A percentile compares a stretch with the other conserved stretches of the same genome.
Conservation (phyloP, 2,797 vertebrate species). For the Siniperca obscura region DNA sequence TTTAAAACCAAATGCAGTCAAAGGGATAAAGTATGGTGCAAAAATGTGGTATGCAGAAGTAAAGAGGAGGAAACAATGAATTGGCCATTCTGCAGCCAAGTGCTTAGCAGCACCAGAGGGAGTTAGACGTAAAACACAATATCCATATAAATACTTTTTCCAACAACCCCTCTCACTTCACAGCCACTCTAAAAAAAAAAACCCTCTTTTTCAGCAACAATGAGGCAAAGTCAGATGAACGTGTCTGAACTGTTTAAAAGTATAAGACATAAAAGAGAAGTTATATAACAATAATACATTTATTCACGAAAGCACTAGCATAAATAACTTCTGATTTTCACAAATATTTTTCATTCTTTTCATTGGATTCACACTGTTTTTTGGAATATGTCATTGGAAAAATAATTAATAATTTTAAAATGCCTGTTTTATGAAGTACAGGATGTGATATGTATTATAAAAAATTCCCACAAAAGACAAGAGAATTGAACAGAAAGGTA, state of each 20-base stretch:
- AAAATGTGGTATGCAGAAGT: slow-evolving; percentile 29
- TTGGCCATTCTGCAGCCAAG: slow-evolving; percentile 44
- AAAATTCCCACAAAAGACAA: background rate
- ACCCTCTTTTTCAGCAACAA: background rate
- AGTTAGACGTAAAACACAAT: slow-evolving; percentile 42
- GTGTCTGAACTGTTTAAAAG: slow-evolving; percentile 25
- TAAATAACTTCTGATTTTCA: slow-evolving; percentile 1
- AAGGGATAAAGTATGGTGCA: slow-evolving; percentile 44
- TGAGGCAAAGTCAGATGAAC: slow-evolving; percentile 14
- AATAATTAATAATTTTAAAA: background rate
- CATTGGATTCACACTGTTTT: background rate
- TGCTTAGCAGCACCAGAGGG: slow-evolving; percentile 49
- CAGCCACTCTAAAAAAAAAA: slow-evolving; percentile 20
- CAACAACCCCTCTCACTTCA: slow-evolving; percentile 30
- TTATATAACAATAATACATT: background rate
- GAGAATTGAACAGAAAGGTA: background rate
- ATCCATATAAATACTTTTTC: slow-evolving; percentile 35
- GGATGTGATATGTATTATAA: background rate
- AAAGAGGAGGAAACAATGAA: slow-evolving; percentile 51
- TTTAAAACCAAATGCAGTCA: slow-evolving; percentile 40
- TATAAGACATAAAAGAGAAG: slow-evolving; percentile 13
- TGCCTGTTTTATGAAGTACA: background rate
- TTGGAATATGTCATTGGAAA: background rate
- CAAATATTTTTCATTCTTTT: background rate
- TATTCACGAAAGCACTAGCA: slow-evolving; percentile 11